phyloP scores from a whole-genome alignment of 2,113 vertebrate species.

The Eleginops maclovinus region DNA sequence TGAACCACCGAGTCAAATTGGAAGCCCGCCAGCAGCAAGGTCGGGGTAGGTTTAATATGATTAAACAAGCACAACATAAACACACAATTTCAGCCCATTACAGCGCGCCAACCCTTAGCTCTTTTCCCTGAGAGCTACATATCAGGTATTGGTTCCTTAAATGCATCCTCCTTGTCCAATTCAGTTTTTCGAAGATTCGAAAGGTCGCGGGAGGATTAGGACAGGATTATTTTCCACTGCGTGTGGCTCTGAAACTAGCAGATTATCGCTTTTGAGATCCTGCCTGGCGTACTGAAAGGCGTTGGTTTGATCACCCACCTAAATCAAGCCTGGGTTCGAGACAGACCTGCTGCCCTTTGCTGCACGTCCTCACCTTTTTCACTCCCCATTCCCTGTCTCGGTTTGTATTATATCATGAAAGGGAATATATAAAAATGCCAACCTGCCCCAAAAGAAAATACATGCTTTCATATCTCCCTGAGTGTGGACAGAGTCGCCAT shows the following conservation, averaged over 20 bases:
- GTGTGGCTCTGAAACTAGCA: slow-evolving; percentile 28
- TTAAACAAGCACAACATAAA: slow-evolving; percentile 46
- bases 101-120: not conserved
- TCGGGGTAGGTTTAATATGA: slow-evolving; percentile 47
- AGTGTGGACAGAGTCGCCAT: not conserved
- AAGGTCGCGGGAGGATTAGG: slow-evolving; percentile 41
- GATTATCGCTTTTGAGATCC: slow-evolving; percentile 10
- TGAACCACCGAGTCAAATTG: slow-evolving; percentile 55
- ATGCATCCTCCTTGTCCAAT: slow-evolving; percentile 28
- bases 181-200: slow-evolving; percentile 26
- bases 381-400: too few relatives aligned
- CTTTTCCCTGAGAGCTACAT: slow-evolving; percentile 14
- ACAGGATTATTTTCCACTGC: slow-evolving; percentile 20
- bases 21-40: slow-evolving; percentile 62
- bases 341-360: too few relatives aligned
- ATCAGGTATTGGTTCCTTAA: slow-evolving; percentile 28
- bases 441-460: too few relatives aligned
- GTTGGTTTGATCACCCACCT: slow-evolving; percentile 12
- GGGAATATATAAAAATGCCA: too few relatives aligned
- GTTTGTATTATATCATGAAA: too few relatives aligned
- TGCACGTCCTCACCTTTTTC: too few relatives aligned
- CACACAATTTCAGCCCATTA: slow-evolving; percentile 43
- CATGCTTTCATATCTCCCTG: too few relatives aligned
- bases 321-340: too few relatives aligned
- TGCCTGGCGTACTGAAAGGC: not conserved